These are phyloP conservation scores for Brachylomia viminalis DNA, from an alignment of 2,888 invertebrate genomes.

Conservation along the genomic window DNA sequence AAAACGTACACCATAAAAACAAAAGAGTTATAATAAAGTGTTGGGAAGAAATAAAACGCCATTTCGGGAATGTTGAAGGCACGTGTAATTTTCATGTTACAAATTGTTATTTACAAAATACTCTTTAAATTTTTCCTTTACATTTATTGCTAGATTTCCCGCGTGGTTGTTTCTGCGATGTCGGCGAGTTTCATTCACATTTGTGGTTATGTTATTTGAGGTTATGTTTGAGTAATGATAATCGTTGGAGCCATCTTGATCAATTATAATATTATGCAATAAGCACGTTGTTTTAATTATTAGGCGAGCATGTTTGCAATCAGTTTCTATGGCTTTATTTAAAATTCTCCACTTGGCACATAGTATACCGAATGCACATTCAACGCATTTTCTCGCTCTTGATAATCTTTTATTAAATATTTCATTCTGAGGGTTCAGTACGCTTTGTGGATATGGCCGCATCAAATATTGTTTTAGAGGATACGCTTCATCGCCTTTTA, in stretches of 20 bases:
- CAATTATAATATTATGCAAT: slow-evolving; percentile 35
- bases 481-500: slow-evolving; percentile 17
- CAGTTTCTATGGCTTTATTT: slow-evolving; percentile 16
- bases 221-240: slow-evolving; percentile 28
- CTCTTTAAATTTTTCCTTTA: slow-evolving; percentile 35
- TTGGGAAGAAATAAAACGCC: slow-evolving; percentile 29
- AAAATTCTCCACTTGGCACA: slow-evolving; percentile 38
- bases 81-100: slow-evolving; percentile 28
- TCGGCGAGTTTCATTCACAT: slow-evolving; percentile 32
- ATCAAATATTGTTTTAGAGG: slow-evolving; percentile 35
- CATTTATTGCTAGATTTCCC: slow-evolving; percentile 35
- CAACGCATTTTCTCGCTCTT: slow-evolving; percentile 28
- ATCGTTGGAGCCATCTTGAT: slow-evolving; percentile 30
- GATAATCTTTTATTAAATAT: slow-evolving; percentile 42
- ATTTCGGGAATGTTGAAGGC: slow-evolving; percentile 25
- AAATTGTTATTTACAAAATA: slow-evolving; percentile 36
- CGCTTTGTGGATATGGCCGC: slow-evolving; percentile 34
- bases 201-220: slow-evolving; percentile 26
- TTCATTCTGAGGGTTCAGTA: slow-evolving; percentile 25
- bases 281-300: slow-evolving; percentile 30
- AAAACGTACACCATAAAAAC: slow-evolving; percentile 26
- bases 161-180: slow-evolving; percentile 33
- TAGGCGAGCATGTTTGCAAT: background rate
- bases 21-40: slow-evolving; percentile 26
- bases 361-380: slow-evolving; percentile 15